Base-by-base conservation (phyloP, 1,140 invertebrate genomes). In the Muscidifurax raptorellus region DNA sequence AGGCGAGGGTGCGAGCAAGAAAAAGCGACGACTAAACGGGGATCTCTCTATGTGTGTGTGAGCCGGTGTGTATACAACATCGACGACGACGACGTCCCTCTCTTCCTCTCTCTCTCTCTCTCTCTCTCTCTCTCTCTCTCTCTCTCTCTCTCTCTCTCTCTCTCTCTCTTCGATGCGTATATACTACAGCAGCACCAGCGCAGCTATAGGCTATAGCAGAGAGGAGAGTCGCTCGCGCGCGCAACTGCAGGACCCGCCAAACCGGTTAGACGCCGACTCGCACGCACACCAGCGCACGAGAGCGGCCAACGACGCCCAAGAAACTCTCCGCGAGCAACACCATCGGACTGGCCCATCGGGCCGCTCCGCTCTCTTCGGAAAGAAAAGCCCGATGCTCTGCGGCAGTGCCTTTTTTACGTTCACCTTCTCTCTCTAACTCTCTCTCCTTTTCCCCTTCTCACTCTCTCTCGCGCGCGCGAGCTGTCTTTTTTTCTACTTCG, bases 191-290 rank as follows among this genome's bases (percentile, higher is more conserved):
- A 66, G 72, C 74, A 47, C 44, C 7, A 47, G 15, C 44, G 44
- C 1, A 47, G 44, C 52, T 59, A 40, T 40, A 40, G 1, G 1
- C 7, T 40, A 1, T 10, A 40, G 9, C 9, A 1, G 9, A 40
- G 78, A 36, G 15, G 72, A 71, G 27, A 28, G 64, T 27, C 22
- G 52, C 59, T 78, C 82, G 59, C 59, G 18, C 86, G 87, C 88
- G 84, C 44, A 74, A 72, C 72, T 36, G 64, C 87, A 87, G 85
- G 89, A 91, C 91, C 87, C 86, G 90, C 89, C 90, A 91, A 91
- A 91, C 91, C 90, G 91, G 91, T 91, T 91, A 88, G 88, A 87
- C 89, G 89, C 88, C 87, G 88, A 88, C 79, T 28, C 36, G 18
- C 76, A 75, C 87, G 87, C 86, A 86, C 88, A 89, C 88, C 88